Evolutionary conservation across 1,140 invertebrate species (phyloP), one percentile per base, ranked within the genome.

Genomic region (Harpegnathos saltator): DNA sequence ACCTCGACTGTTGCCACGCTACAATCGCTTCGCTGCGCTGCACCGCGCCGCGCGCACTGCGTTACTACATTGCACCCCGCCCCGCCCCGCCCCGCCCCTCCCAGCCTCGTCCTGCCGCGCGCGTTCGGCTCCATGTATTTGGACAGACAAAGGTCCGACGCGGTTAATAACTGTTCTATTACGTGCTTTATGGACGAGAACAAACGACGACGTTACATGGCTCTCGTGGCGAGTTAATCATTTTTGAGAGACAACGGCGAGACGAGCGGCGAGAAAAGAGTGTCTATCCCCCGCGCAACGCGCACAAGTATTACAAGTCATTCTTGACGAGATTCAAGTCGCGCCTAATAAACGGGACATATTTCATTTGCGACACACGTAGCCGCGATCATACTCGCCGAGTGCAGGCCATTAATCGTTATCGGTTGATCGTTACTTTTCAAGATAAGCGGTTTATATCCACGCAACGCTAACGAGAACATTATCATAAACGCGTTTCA

Each of bases 1-100:
- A 58, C 17, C 75, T 19, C 75, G 52, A 48, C 65, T 44, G 65
- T 58, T 80, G 19, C 29, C 59, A n/a, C 61, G 50, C 33, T 19
- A 80, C 75, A 80, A 80, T 80, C 38, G 73, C 38, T 14, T 33
- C 26, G 38, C n/a, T n/a, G n/a, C n/a, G n/a, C n/a, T n/a, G n/a
- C n/a, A n/a, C n/a, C n/a, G n/a, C n/a, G n/a, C n/a, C n/a, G n/a
- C n/a, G n/a, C n/a, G n/a, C n/a, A n/a, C n/a, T n/a, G n/a, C n/a
- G n/a, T n/a, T n/a, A n/a, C n/a, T n/a, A n/a, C n/a, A n/a, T n/a
- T n/a, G n/a, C n/a, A n/a, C n/a, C n/a, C n/a, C n/a, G n/a, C n/a
- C n/a, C n/a, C n/a, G n/a, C n/a, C n/a, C n/a, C n/a, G n/a, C n/a
- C n/a, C n/a, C n/a, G n/a, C n/a, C n/a, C n/a, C n/a, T n/a, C n/a